Conservation (phyloP, 2,888 invertebrate genomes). For the Morpho helenor region DNA sequence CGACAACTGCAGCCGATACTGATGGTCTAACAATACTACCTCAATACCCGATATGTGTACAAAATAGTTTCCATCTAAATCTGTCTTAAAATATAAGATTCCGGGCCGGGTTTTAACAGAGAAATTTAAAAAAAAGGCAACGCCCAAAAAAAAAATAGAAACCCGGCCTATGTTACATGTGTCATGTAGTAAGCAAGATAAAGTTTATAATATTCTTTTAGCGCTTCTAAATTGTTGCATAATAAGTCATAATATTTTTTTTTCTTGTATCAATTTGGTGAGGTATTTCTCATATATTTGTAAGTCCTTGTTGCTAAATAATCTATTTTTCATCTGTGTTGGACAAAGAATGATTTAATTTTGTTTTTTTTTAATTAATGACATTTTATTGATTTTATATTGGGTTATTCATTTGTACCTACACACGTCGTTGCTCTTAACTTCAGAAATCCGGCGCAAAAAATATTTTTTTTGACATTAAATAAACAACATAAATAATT, state of each 20-base stretch:
- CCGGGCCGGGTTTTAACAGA: constrained; percentile 29
- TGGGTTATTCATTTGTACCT: too few relatives aligned
- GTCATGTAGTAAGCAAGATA: constrained; percentile 48
- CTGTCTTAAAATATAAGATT: constrained; percentile 52
- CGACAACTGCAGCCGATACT: constrained; percentile 50
- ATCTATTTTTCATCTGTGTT: too few relatives aligned
- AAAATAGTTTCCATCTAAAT: constrained; percentile 60
- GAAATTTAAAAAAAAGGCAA: neutral
- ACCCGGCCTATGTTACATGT: constrained; percentile 38
- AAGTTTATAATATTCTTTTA: constrained; percentile 50
- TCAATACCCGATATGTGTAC: constrained; percentile 72
- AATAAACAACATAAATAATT: neutral
- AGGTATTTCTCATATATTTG: constrained; percentile 29
- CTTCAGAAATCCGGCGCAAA: too few relatives aligned
- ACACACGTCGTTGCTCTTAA: too few relatives aligned
- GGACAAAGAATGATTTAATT: too few relatives aligned
- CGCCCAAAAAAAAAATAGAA: neutral
- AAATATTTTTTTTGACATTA: too few relatives aligned
- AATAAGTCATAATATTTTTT: constrained; percentile 43
- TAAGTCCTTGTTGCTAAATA: constrained; percentile 26
- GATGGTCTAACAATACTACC: constrained; percentile 67
- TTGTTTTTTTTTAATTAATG: too few relatives aligned
- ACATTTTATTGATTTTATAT: too few relatives aligned
- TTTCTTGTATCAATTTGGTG: constrained; percentile 33
- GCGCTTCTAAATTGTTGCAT: constrained; percentile 56